Evolutionary conservation across 2,888 invertebrate genomes (phyloP).

Genomic region (Sesia apiformis): DNA sequence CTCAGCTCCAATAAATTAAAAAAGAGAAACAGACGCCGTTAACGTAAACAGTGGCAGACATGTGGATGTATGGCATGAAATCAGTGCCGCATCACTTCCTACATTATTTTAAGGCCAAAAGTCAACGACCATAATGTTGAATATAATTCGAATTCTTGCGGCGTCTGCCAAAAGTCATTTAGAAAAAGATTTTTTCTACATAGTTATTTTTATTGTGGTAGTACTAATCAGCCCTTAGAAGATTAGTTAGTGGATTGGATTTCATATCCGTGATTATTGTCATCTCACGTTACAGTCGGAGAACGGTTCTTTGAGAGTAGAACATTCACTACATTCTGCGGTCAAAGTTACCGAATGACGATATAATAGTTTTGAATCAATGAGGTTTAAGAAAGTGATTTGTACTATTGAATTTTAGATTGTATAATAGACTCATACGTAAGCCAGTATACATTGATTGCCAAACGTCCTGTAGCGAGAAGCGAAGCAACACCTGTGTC

Average conservation of each 20-base stretch:
- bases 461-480: neutral
- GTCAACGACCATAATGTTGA: constrained; percentile 33
- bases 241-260: no score
- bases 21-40: constrained; percentile 34
- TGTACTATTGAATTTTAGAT: neutral
- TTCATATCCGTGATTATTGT: no score
- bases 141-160: neutral
- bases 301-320: neutral
- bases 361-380: constrained; percentile 19
- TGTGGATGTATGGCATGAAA: constrained; percentile 3
- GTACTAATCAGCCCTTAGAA: no score
- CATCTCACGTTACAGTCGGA: neutral
- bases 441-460: neutral
- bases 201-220: no score
- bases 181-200: no score
- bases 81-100: constrained; percentile 42
- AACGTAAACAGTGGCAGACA: constrained; percentile 43
- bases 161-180: no score
- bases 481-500: no score
- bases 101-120: constrained; percentile 39
- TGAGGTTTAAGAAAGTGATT: constrained; percentile 8
- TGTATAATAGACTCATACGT: neutral
- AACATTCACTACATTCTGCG: neutral
- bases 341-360: neutral
- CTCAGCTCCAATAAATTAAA: constrained; percentile 2